phyloP scores from a whole-genome alignment of 2,888 invertebrate species.

The Masnerella sp. region DNA sequence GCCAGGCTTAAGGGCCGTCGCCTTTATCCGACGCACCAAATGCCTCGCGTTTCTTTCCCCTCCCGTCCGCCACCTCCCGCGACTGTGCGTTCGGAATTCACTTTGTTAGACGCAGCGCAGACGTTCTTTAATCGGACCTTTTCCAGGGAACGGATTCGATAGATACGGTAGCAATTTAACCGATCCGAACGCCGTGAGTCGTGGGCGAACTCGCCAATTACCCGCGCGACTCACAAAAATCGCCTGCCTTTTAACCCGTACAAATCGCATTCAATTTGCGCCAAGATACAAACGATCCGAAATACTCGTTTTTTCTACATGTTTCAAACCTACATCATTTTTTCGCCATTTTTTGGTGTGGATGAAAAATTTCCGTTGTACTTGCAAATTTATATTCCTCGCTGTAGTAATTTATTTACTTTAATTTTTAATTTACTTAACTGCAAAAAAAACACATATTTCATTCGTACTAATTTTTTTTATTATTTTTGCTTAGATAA shows the following conservation, averaged over 20 bases:
- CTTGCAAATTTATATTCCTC: too few relatives aligned
- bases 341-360: too few relatives aligned
- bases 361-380: too few relatives aligned
- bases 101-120: conserved; percentile 61
- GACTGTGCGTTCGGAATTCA: conserved; percentile 59
- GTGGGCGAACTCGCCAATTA: conserved; percentile 33
- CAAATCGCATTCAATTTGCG: conserved; percentile 42
- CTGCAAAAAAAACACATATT: too few relatives aligned
- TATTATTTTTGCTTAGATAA: too few relatives aligned
- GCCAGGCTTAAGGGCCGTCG: conserved; percentile 45
- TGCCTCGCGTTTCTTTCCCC: conserved; percentile 36
- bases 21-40: conserved; percentile 60
- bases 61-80: conserved; percentile 5
- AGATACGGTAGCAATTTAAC: conserved; percentile 61
- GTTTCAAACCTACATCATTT: too few relatives aligned
- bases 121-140: conserved; percentile 58
- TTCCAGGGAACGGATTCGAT: conserved; percentile 57
- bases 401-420: too few relatives aligned
- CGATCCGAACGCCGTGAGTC: conserved; percentile 60
- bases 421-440: too few relatives aligned
- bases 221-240: conserved; percentile 52
- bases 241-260: conserved; percentile 37
- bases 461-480: too few relatives aligned
- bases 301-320: too few relatives aligned
- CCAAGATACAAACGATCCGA: conserved; percentile 11